These are phyloP conservation scores for Urocitellus parryii DNA, from an alignment of 2,113 vertebrate species.

Conservation along the genomic window DNA sequence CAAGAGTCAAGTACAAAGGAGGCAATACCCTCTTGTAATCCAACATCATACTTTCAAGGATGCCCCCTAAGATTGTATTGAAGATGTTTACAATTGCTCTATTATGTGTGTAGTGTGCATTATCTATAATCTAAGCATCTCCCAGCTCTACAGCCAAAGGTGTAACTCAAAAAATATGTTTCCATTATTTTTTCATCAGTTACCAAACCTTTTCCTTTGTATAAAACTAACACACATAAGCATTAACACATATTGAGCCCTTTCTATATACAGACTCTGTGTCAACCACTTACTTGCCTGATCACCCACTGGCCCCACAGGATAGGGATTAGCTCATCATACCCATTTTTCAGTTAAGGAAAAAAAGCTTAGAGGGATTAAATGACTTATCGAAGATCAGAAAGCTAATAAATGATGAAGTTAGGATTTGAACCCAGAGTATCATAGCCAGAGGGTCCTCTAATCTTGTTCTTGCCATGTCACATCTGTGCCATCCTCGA, in stretches of 20 bases:
- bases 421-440: background rate
- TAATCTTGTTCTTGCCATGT: background rate
- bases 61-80: background rate
- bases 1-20: background rate
- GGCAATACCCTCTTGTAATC: background rate
- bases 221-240: background rate
- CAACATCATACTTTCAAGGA: background rate
- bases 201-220: background rate
- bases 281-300: background rate
- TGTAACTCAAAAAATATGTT: constrained; percentile 23
- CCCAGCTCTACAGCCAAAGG: background rate
- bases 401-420: background rate
- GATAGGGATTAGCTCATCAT: background rate
- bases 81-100: background rate
- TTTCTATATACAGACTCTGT: background rate
- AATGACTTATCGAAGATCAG: background rate
- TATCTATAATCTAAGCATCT: background rate
- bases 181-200: background rate
- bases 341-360: background rate
- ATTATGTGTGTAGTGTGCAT: background rate
- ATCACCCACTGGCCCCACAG: background rate
- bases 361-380: background rate
- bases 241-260: background rate
- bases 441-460: background rate
- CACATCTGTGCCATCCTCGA: background rate